Percentiles rank a stretch among this genome's conserved stretches.
Conservation (phyloP, 2,797 vertebrate genomes). For the Pangasius mekongensis region DNA sequence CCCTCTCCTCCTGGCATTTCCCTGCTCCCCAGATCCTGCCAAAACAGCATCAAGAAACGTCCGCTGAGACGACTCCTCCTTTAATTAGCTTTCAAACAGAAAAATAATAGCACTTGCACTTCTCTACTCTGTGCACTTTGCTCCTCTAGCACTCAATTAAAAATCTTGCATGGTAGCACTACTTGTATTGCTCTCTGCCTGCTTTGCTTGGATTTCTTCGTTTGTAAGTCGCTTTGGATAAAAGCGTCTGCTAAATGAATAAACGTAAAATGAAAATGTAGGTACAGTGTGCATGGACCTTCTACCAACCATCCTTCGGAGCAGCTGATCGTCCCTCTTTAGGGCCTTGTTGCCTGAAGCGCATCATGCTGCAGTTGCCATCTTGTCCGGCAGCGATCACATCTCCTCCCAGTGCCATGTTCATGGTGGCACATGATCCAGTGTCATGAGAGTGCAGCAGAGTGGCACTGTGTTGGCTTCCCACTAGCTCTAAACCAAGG, state of each 20-base stretch:
- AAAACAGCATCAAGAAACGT: constrained; percentile 3
- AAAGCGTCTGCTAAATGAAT: no score
- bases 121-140: no score
- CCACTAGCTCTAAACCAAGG: constrained; percentile 82
- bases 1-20: constrained; percentile 66
- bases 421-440: constrained; percentile 89
- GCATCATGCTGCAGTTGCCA: constrained; percentile 84
- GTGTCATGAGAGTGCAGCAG: constrained; percentile 90
- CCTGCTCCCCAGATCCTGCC: constrained; percentile 63
- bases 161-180: no score
- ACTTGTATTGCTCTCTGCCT: no score
- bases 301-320: constrained; percentile 74
- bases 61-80: neutral
- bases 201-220: no score
- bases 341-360: constrained; percentile 68
- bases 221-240: no score
- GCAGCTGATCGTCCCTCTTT: constrained; percentile 49
- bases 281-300: neutral
- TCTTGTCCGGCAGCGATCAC: constrained; percentile 91
- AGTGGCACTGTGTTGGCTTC: constrained; percentile 81
- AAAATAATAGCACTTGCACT: neutral
- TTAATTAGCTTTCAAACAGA: neutral
- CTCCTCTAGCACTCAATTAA: no score
- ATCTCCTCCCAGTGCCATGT: constrained; percentile 84
- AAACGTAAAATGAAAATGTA: no score